Base-by-base conservation (phyloP, 2,113 vertebrate species). In the Fukomys damarensis region DNA sequence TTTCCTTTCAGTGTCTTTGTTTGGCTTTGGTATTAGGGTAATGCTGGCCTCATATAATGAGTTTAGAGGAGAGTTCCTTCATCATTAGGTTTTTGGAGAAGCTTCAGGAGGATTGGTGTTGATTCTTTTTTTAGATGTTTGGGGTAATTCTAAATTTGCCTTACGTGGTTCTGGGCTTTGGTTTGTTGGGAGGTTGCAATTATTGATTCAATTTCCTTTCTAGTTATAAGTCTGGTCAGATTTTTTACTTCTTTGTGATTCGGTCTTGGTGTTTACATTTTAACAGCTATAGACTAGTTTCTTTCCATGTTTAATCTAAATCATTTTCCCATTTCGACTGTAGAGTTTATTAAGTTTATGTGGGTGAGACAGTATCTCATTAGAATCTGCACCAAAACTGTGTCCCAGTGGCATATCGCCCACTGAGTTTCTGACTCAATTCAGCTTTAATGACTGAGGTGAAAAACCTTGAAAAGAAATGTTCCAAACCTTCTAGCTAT, bases 381-480 rank as follows among this genome's bases (percentile, higher is more conserved):
- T 83, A 59, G 74, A 90, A 92, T 59, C 38, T 19, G 10, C 30
- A 66, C 26, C 46, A 79, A 59, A n/a, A 26, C 52, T 59, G 5
- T 52, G 70, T 83, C 38, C n/a, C 46, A 38, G 26, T 19, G 3
- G 77, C 26, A 76, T 43, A 38, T 58, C 32, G 28, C 26, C 56
- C 12, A 22, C 6, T 41, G 54, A 56, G 3, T 77, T 86, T 19
- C 54, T 43, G 81, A 11, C 58, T 86, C 74, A 77, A 32, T 82
- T 92, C 43, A 9, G 3, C 92, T 96, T 83, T 74, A 54, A 66
- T 41, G 11, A 86, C 14, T 61, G 41, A 59, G 5, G 22, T 58
- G 38, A 38, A 90, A 86, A 70, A 41, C 54, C 81, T 91, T 70
- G 19, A 24, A 93, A 93, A 89, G 61, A 22, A 92, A 43, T 46